Evolutionary conservation across 2,113 vertebrate genomes (phyloP).

Genomic region (Puma concolor): DNA sequence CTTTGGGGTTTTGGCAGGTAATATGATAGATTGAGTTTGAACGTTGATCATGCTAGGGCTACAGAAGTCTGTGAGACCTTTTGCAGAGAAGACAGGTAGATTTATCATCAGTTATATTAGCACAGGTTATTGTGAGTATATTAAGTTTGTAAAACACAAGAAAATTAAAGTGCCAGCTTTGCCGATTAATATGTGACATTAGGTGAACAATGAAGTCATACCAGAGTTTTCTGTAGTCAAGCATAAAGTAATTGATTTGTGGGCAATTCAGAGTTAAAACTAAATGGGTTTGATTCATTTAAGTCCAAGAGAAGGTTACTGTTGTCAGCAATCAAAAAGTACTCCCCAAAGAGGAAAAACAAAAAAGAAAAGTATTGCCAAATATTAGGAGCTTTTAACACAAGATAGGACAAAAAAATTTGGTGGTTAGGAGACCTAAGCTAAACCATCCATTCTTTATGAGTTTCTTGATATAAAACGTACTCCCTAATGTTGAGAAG

Average conservation of each 20-base stretch:
- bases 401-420: conserved; percentile 28
- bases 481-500: conserved; percentile 58
- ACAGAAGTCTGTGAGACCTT: conserved; percentile 31
- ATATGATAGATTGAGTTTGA: conserved; percentile 25
- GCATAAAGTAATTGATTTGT: background rate
- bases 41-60: background rate
- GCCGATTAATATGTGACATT: background rate
- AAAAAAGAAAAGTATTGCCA: conserved; percentile 27
- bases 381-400: conserved; percentile 33
- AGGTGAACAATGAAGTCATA: background rate
- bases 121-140: conserved; percentile 11
- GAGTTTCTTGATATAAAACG: conserved; percentile 54
- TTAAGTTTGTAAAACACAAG: conserved; percentile 2
- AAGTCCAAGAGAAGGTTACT: conserved; percentile 27
- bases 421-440: conserved; percentile 21
- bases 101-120: conserved; percentile 34
- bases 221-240: background rate
- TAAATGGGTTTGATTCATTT: conserved; percentile 53
- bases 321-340: conserved; percentile 49
- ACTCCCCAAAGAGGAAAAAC: background rate
- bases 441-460: conserved; percentile 56
- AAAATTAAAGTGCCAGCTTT: conserved; percentile 11
- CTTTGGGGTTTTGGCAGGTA: conserved; percentile 31
- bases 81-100: conserved; percentile 12
- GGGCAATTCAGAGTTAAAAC: background rate